phyloP scores from a whole-genome alignment of 2,797 vertebrate genomes.

The Schizothorax lantsangensis region DNA sequence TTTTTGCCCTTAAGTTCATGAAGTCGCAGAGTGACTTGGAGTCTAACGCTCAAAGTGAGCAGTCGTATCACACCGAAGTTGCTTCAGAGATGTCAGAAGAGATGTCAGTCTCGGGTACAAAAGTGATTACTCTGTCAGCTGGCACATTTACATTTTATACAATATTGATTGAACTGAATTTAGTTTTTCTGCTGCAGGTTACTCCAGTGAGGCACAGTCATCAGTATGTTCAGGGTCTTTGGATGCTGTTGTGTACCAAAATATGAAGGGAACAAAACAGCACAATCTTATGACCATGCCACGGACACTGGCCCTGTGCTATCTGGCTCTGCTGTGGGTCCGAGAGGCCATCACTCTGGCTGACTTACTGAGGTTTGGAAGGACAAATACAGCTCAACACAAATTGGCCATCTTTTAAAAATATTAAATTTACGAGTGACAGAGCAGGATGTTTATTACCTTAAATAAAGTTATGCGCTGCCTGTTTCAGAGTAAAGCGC shows the following conservation, averaged over 20 bases:
- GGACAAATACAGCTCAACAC: too few species aligned
- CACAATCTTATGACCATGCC: slow-evolving; percentile 81
- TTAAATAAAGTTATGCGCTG: neutral
- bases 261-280: neutral
- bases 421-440: too few species aligned
- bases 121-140: neutral
- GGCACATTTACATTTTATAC: neutral
- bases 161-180: neutral
- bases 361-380: slow-evolving; percentile 88
- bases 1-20: slow-evolving; percentile 28
- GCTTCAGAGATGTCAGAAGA: neutral
- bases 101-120: slow-evolving; percentile 27
- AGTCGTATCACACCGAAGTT: neutral
- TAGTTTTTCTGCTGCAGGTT: slow-evolving; percentile 12
- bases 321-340: slow-evolving; percentile 88
- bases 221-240: neutral
- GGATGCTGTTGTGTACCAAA: neutral
- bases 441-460: neutral
- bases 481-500: neutral
- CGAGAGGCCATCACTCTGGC: slow-evolving; percentile 85
- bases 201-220: neutral
- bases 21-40: slow-evolving; percentile 72
- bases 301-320: slow-evolving; percentile 87
- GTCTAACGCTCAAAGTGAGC: slow-evolving; percentile 51
- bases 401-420: neutral